phyloP scores from a whole-genome alignment of 2,113 vertebrate species.

The Malurus elegans region DNA sequence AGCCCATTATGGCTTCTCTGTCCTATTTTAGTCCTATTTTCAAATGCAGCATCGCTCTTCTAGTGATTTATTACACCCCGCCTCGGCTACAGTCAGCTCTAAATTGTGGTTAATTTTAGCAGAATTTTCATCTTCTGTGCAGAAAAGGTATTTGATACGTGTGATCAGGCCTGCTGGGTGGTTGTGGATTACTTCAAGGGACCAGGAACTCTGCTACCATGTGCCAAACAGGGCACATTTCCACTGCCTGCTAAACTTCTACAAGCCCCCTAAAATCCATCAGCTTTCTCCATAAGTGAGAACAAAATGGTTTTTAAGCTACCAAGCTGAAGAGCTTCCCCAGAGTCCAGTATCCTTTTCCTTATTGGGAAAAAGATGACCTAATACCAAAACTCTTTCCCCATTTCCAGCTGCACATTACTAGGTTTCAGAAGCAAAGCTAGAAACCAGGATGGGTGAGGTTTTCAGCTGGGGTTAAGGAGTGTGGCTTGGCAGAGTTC shows the following conservation, averaged over 20 bases:
- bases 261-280: neutral
- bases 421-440: constrained; percentile 13
- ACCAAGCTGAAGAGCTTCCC: neutral
- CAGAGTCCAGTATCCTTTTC: neutral
- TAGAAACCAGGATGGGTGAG: neutral
- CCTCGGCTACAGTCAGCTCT: constrained; percentile 15
- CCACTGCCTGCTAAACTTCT: neutral
- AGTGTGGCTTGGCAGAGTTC: neutral
- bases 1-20: constrained; percentile 38
- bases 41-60: constrained; percentile 18
- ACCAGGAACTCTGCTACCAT: neutral
- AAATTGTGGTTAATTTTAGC: constrained; percentile 53
- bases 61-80: constrained; percentile 41
- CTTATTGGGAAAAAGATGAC: constrained; percentile 53
- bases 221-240: neutral
- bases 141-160: neutral
- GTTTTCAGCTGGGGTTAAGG: neutral
- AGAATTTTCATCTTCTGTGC: constrained; percentile 27
- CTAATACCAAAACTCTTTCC: constrained; percentile 17
- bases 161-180: neutral
- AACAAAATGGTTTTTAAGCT: constrained; percentile 2
- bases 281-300: neutral
- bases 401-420: constrained; percentile 9
- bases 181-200: neutral
- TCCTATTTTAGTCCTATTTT: constrained; percentile 54